Base-by-base conservation (phyloP, 1,140 invertebrate species). In the Apis laboriosa region DNA sequence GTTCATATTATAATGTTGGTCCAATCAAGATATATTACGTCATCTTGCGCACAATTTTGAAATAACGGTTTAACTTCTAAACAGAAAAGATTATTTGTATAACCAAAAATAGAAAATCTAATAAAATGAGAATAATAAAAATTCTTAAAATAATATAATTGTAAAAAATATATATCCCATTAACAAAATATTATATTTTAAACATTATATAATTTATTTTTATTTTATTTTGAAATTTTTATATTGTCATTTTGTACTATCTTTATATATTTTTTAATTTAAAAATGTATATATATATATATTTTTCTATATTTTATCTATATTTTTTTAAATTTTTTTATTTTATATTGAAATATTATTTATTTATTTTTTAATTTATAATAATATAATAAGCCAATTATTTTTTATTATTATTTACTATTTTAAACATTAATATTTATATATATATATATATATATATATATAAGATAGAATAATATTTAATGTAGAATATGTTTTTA, bases 11-110 rank as follows among this genome's bases (percentile, higher is more conserved):
- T 83, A 83, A 49, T 63, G 53, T 34, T 34, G 43, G 55, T 19
- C 67, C 76, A 83, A 83, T 83, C 75, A 56, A 63, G 53, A 56
- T 12, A 21, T 24, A 78, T 83, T 83, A 60, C 81, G 76, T 83
- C 75, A 83, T 21, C 19, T 15, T 75, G 63, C 51, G 51, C 28
- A 71, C 11, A 63, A 56, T 78, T 60, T n/a, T 49, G 56, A 72
- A 77, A 64, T 72, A 83, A 55, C 58, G 28, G 58, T 71, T 72
- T 9, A 75, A 55, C 19, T 71, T 61, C 68, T 56, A 56, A 56
- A 67, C 55, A 19, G 60, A 17, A 21, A 12, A 5, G n/a, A 9
- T 7, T 49, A 2, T 51, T 49, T 17, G 9, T 28, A 34, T 0
- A 68, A 68, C 9, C 19, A 34, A 43, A 53, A 67, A 28, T 12